Evolutionary conservation across 53 echinoderm and acorn worm genomes (phyloP).

Genomic region (Echinometra lucunter): DNA sequence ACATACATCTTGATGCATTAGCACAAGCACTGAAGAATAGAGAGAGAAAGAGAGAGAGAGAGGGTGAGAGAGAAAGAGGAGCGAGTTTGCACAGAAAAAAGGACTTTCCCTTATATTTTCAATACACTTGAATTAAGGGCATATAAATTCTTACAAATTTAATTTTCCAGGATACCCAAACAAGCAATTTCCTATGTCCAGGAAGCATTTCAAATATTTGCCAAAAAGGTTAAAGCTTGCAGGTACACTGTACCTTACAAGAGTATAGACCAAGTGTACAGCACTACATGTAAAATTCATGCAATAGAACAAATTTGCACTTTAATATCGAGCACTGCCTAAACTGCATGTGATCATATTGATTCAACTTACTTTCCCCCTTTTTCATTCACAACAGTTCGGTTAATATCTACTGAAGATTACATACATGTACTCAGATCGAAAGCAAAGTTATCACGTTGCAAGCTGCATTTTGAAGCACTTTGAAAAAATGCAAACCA

Average conservation of each 20-base stretch:
- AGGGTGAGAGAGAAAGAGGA: too few species aligned
- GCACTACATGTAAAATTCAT: background rate
- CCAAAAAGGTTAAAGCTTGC: background rate
- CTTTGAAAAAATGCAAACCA: background rate
- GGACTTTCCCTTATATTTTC: background rate
- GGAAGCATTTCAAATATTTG: background rate
- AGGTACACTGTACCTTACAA: background rate
- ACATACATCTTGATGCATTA: too few species aligned
- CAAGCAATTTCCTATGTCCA: background rate
- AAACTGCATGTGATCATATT: background rate
- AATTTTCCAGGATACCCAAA: background rate
- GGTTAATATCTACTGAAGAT: background rate
- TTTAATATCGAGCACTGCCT: background rate
- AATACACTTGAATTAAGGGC: background rate
- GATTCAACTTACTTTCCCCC: background rate
- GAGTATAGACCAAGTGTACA: background rate
- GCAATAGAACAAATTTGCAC: background rate
- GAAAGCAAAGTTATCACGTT: too few species aligned
- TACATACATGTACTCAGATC: too few species aligned
- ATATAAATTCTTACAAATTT: background rate
- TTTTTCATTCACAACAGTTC: background rate
- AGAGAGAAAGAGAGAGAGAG: too few species aligned
- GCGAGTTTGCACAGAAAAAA: too few species aligned
- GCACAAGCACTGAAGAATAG: too few species aligned
- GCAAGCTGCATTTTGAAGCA: too few species aligned